Base-by-base conservation (phyloP, 1,140 invertebrate genomes). In the Tribolium madens region DNA sequence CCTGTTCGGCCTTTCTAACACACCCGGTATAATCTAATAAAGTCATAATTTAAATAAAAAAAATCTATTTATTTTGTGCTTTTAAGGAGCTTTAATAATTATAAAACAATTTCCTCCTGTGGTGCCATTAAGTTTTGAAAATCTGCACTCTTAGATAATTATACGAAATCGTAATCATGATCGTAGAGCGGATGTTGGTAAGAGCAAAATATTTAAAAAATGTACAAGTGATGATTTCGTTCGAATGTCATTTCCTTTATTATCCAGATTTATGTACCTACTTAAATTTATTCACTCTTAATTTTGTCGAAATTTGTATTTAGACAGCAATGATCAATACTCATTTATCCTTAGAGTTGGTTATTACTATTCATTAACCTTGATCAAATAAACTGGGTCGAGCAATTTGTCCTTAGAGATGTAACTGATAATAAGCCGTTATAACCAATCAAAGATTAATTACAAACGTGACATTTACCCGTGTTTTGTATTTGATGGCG, bases 371-470 rank as follows among this genome's bases (percentile, higher is more conserved):
- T 64, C 57, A 64, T 64, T 64, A 64, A 33, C 57, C 57, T 64
- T 26, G 57, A 31, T 64, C 57, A 64, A 64, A 64, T 64, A 10
- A 64, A 64, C 57, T 64, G 26, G 57, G 57, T 64, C 57, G 57
- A 15, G n/a, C 57, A 64, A 64, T 64, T 64, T 64, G 57, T 64
- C 57, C 57, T 64, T 64, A 64, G 26, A 64, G 57, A 64, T 64
- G 57, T 64, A 64, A 64, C 57, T 64, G 57, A 64, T 64, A 64
- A 64, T 64, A 33, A 64, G 57, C 57, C 57, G 31, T 64, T 64
- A 64, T 31, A 64, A 64, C 57, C 36, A 64, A 64, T 64, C 57
- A 64, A 64, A 64, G 57, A 64, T 64, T 64, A 64, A 64, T 64
- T 64, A 64, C 57, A 14, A 33, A 64, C 57, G 13, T 64, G 57